Evolutionary conservation across 2,888 invertebrate genomes (phyloP), one percentile per base, ranked within the genome.

Genomic region (Parnassius mnemosyne): DNA sequence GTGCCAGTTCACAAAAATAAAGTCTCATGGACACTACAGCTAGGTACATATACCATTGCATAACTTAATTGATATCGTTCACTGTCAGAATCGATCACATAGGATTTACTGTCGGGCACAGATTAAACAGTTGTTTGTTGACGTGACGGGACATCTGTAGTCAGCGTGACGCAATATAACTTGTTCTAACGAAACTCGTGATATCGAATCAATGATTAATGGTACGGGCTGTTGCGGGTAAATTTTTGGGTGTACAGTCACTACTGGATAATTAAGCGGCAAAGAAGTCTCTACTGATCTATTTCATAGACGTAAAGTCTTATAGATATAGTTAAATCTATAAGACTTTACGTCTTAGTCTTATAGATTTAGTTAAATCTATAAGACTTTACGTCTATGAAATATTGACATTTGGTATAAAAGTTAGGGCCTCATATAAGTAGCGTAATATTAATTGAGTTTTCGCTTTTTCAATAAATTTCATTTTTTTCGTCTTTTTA

Each of bases 71-170:
- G 87, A 87, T 88, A 83, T 85, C 79, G 79, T 80, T 74, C 80
- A 73, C 71, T 80, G 83, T 82, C 81, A 75, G 81, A 74, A 85
- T 83, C 85, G 81, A 88, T 88, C 85, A 85, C 75, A 74, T 70
- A 72, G 78, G 79, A 79, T 83, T 83, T 80, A 70, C 72, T 71
- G 61, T 60, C 67, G 71, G 75, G 75, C 72, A 71, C 68, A 79
- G 83, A 85, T 88, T 80, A 76, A 77, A 79, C 69, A 71, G 70
- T 70, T 68, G 68, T 80, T 76, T 80, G 83, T 81, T 82, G 87
- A 84, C 82, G 75, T 76, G 81, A 79, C 83, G 76, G 65, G 61
- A 65, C 65, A 69, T 62, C 64, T 66, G 62, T 66, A 51, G 57
- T 66, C 63, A 46, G 65, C 64, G 66, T 82, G 77, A 75, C 71